Evolutionary conservation across 1,140 invertebrate genomes (phyloP).

Genomic region (Heliconius melpomene): DNA sequence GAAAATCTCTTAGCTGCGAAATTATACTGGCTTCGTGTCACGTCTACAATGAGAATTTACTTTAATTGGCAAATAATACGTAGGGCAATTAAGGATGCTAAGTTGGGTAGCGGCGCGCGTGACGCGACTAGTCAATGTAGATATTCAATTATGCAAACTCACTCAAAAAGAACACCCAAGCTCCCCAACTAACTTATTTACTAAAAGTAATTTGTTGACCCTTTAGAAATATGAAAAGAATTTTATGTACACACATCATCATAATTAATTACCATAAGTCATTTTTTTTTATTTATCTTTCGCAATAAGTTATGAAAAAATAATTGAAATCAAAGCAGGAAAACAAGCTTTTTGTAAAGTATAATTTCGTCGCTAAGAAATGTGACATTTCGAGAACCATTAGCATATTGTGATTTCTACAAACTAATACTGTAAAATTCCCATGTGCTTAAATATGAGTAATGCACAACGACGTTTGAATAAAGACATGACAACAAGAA

Average conservation of each 20-base stretch:
- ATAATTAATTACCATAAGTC: too few species aligned
- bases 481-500: conserved; percentile 44
- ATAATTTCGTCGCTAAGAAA: too few species aligned
- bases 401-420: not conserved
- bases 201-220: conserved; percentile 52
- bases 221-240: conserved; percentile 27
- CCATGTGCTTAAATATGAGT: not conserved
- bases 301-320: not conserved
- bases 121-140: conserved; percentile 72
- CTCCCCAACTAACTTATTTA: conserved; percentile 42
- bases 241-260: not conserved
- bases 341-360: too few species aligned
- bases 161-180: conserved; percentile 67
- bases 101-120: conserved; percentile 77
- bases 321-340: not conserved
- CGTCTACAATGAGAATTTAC: conserved; percentile 79
- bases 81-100: conserved; percentile 80
- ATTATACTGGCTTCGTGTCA: conserved; percentile 76
- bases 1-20: conserved; percentile 62
- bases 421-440: not conserved
- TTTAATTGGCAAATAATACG: conserved; percentile 82
- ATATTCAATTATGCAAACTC: conserved; percentile 80
- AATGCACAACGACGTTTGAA: conserved; percentile 27
- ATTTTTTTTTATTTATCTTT: not conserved
- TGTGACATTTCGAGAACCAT: not conserved